Evolutionary conservation across 2,888 invertebrate species (phyloP).

Genomic region (Ennomos quercinarius): DNA sequence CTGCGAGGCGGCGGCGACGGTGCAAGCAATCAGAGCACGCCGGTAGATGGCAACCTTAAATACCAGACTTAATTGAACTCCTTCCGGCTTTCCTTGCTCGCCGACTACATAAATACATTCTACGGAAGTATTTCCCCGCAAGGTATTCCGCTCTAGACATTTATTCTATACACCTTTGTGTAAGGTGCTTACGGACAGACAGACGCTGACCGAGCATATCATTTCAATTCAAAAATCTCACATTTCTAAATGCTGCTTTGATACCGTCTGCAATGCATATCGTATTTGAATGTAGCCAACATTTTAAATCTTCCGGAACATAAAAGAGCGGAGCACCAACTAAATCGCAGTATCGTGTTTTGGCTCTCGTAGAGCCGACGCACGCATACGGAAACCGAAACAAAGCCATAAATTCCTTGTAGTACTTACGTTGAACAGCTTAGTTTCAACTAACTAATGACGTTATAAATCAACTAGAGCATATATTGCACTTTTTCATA

Average conservation of each 20-base stretch:
- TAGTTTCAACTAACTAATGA: conserved; percentile 35
- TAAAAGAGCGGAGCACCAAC: conserved; percentile 56
- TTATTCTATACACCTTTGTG: conserved; percentile 24
- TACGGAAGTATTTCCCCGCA: conserved; percentile 70
- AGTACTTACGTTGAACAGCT: conserved; percentile 38
- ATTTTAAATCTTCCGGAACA: conserved; percentile 54
- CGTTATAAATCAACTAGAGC: conserved; percentile 26
- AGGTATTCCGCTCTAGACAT: conserved; percentile 66
- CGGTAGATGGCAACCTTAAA: conserved; percentile 81
- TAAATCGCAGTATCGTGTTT: conserved; percentile 65
- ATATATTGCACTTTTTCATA: conserved; percentile 29
- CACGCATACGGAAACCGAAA: conserved; percentile 66
- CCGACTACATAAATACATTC: conserved; percentile 77
- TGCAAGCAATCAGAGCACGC: conserved; percentile 76
- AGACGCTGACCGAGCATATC: conserved; percentile 34
- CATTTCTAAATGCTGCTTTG: conserved; percentile 52
- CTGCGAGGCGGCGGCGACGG: conserved; percentile 50
- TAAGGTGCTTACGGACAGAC: conserved; percentile 5
- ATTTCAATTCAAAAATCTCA: conserved; percentile 41
- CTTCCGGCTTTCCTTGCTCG: conserved; percentile 69
- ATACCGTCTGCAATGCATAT: conserved; percentile 53
- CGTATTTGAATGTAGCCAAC: conserved; percentile 55
- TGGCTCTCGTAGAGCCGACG: conserved; percentile 56
- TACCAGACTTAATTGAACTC: conserved; percentile 84
- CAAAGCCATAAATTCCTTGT: conserved; percentile 60